These are phyloP conservation scores for Phaonia tiefii DNA, from an alignment of 2,888 invertebrate genomes.

Conservation along the genomic window DNA sequence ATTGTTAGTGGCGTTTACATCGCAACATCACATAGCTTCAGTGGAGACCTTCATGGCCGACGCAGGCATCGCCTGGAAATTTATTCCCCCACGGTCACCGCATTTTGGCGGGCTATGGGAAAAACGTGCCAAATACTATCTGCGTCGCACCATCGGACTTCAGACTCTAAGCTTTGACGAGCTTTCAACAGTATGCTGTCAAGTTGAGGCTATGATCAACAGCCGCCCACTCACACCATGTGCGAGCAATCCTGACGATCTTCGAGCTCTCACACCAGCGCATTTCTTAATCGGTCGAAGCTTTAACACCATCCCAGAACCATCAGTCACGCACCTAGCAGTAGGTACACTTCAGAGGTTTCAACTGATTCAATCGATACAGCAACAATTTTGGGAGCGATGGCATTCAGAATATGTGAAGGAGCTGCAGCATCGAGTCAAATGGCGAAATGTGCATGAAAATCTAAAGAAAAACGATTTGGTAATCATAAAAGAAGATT, in stretches of 20 bases:
- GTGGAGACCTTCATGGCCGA: constrained; percentile 2
- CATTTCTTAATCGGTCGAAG: constrained; percentile 66
- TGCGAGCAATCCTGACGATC: constrained; percentile 30
- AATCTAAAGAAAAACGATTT: constrained; percentile 40
- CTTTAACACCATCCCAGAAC: constrained; percentile 42
- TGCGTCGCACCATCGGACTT: constrained; percentile 19
- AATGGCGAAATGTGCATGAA: constrained; percentile 20
- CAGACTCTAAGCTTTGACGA: constrained; percentile 43
- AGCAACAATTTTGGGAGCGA: constrained; percentile 53
- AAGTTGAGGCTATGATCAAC: constrained; percentile 52
- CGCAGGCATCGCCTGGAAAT: constrained; percentile 47
- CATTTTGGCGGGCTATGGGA: constrained; percentile 58
- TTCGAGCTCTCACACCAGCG: constrained; percentile 58
- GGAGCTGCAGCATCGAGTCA: constrained; percentile 31
- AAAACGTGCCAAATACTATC: constrained; percentile 33
- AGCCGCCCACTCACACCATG: constrained; percentile 47
- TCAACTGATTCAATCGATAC: constrained; percentile 45
- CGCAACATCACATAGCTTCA: constrained; percentile 18
- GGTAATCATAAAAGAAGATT: constrained; percentile 39
- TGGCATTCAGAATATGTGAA: constrained; percentile 52
- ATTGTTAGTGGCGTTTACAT: constrained; percentile 22
- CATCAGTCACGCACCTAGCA: constrained; percentile 33
- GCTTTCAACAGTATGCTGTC: constrained; percentile 49
- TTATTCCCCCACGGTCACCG: constrained; percentile 49
- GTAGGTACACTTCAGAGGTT: constrained; percentile 25